Evolutionary conservation across 2,797 vertebrate genomes (phyloP).

Genomic region (Lacerta bilineata): DNA sequence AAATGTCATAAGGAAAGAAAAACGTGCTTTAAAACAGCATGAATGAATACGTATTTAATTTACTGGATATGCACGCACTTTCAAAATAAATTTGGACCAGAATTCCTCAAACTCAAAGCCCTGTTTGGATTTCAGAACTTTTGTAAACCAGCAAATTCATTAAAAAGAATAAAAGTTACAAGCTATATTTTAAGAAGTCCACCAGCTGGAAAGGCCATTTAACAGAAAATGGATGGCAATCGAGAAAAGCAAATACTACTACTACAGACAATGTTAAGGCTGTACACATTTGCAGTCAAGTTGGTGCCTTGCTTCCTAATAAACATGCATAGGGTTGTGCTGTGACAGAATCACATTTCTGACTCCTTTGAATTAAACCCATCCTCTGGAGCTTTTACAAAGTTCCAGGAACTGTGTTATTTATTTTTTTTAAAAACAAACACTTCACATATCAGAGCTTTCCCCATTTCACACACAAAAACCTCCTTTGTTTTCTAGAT

Average conservation of each 20-base stretch:
- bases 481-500: constrained; percentile 37
- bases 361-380: neutral
- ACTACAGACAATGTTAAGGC: neutral
- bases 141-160: neutral
- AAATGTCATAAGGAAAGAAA: no score
- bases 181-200: neutral
- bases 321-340: neutral
- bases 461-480: neutral
- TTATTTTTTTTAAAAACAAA: neutral
- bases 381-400: neutral
- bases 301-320: neutral
- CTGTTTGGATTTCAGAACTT: no score
- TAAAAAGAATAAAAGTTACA: neutral
- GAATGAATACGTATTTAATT: no score
- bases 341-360: neutral
- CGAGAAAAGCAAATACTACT: neutral
- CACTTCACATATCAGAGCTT: neutral
- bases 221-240: neutral
- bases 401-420: neutral
- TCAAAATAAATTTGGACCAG: no score
- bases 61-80: no score
- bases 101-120: no score
- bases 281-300: neutral
- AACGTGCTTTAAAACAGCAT: no score
- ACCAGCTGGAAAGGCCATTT: neutral